Base-by-base conservation (phyloP, 2,888 invertebrate species). In the Dolichomitus sp. region DNA sequence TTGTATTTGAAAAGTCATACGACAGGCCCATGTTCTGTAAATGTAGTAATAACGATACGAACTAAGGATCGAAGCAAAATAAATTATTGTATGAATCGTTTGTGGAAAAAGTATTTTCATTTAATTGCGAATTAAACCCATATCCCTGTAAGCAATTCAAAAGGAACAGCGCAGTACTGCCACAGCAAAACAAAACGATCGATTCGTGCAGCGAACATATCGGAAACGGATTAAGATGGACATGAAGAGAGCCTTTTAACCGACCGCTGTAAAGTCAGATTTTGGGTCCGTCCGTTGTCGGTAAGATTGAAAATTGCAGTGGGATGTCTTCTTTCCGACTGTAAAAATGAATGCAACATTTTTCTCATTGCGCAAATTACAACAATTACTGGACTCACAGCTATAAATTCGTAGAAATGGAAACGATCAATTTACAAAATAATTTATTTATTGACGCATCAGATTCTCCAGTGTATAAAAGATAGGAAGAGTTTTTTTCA, bases 81-180 rank as follows among this genome's bases (percentile, higher is more conserved):
- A 88, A 88, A 88, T 85, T 87, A 87, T 88, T 88, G 88, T 88
- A 88, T 86, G 87, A 88, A 88, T 85, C 87, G 88, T 88, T 88
- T 85, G 84, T 83, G 85, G 83, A 83, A 84, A 84, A 80, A 68
- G 57, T 83, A 40, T 68, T 37, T 83, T 80, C 33, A 80, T 76
- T 80, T n/a, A 37, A 57, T 76, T 57, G 17, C 19, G 4, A 6
- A 59, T 48, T 6, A 14, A 27, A 45, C 72, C 72, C 59, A 48
- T 23, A 42, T 17, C 45, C 57, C 57, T 6, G 6, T 7, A 11
- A 11, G 42, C 27, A 42, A 37, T 59, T 12, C 54, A 14, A 27
- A 12, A 5, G n/a, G 27, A 27, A n/a, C 0, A 2, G 12, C 14
- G 27, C 14, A 37, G 37, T 23, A 27, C 27, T 54, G 23, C 27